phyloP scores from a whole-genome alignment of 2,888 invertebrate genomes.

The Pantelozetes paolii region DNA sequence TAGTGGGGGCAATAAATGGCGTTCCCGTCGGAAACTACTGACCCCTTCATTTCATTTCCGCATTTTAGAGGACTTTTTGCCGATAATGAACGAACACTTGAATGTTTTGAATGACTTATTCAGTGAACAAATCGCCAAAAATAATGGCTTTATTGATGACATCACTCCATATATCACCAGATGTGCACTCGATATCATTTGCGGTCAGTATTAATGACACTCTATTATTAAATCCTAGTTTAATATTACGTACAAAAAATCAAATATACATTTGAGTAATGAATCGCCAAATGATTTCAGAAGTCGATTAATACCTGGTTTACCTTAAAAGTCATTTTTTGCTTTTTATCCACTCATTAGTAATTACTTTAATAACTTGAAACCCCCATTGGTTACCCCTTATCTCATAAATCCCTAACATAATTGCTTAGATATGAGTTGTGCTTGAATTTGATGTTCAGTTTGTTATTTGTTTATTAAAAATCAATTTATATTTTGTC shows the following conservation, averaged over 20 bases:
- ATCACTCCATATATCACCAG: conserved; percentile 47
- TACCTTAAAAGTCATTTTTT: too few relatives aligned
- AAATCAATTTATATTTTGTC: not conserved
- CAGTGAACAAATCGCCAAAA: not conserved
- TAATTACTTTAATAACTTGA: too few relatives aligned
- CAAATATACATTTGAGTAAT: too few relatives aligned
- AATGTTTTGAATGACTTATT: conserved; percentile 44
- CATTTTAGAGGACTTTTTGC: conserved; percentile 47
- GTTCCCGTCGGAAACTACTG: conserved; percentile 46
- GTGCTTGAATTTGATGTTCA: too few relatives aligned
- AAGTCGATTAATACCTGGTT: too few relatives aligned
- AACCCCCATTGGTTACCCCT: too few relatives aligned
- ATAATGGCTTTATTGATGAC: conserved; percentile 41
- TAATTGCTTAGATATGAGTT: too few relatives aligned
- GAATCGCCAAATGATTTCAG: too few relatives aligned
- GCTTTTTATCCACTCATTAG: too few relatives aligned
- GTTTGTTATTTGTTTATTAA: not conserved
- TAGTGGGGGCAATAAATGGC: conserved; percentile 47
- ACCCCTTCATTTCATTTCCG: conserved; percentile 48
- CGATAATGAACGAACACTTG: conserved; percentile 47
- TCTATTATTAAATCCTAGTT: not conserved
- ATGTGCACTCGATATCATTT: conserved; percentile 48
- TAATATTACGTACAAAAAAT: too few relatives aligned
- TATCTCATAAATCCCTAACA: too few relatives aligned
- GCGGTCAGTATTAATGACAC: conserved; percentile 42